Base-by-base conservation (phyloP, 1,140 invertebrate species). In the Bombyx mori region DNA sequence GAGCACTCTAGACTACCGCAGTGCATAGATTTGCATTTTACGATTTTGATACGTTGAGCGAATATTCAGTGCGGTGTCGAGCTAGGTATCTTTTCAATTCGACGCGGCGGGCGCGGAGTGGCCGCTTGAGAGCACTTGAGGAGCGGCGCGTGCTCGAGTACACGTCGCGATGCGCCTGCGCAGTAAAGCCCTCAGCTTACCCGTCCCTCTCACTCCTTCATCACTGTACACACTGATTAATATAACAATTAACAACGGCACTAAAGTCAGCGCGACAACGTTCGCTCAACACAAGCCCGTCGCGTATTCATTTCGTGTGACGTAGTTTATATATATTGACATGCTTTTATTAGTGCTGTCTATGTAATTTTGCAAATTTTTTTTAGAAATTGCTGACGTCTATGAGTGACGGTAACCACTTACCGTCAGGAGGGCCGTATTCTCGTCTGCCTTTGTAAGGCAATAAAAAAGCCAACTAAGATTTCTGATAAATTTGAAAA, bases 1-100 rank as follows among this genome's bases (percentile, higher is more conserved):
- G 77, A 82, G 82, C 68, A 82, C 81, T 79, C 78, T 79, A 84
- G 83, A 86, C 79, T 75, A 80, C 74, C 79, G 77, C 75, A 79
- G 76, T 78, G 82, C 79, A 85, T 87, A 84, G 82, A 87, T 87
- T 87, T 87, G 82, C 84, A 87, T 87, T 85, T 85, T 85, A 79
- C 79, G 73, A 78, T 85, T 85, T 83, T 84, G 83, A 85, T 85
- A 87, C 80, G 80, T 84, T 60, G 79, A 77, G 82, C 78, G 83
- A 86, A 86, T 84, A 85, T 85, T 85, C 82, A 83, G 76, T 71
- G 73, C 75, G 73, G 81, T 84, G 79, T 86, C 73, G 76, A 73
- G 66, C 75, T 82, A 82, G 81, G 82, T 85, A 86, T 87, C 82
- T 87, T 85, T 85, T 87, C 72, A 86, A 82, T 85, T 78, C 72